Conservation (phyloP, 2,113 vertebrate genomes). For the Aix galericulata region DNA sequence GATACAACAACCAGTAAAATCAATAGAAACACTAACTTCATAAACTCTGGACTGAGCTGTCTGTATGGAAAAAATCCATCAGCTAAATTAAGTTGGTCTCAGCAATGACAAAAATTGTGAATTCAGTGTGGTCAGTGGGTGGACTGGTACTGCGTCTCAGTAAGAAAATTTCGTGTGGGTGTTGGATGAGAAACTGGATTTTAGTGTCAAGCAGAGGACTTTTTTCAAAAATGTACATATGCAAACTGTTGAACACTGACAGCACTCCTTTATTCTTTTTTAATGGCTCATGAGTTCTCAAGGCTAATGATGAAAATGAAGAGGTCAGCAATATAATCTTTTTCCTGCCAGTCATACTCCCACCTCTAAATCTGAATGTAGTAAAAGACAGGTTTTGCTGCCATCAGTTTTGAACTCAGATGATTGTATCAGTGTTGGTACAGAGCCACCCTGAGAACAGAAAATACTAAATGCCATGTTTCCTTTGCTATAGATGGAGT, state of each 20-base stretch:
- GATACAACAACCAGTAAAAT: not conserved
- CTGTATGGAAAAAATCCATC: not conserved
- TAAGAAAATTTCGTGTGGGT: not conserved
- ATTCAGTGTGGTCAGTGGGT: slow-evolving; percentile 3
- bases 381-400: slow-evolving; percentile 5
- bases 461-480: slow-evolving; percentile 28
- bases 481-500: not conserved
- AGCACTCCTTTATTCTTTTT: slow-evolving; percentile 1
- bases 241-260: not conserved
- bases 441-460: not conserved
- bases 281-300: not conserved
- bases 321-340: slow-evolving; percentile 20
- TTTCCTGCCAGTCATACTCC: slow-evolving; percentile 44
- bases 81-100: not conserved
- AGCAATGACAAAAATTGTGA: not conserved
- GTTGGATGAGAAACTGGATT: slow-evolving; percentile 18
- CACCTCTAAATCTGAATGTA: not conserved
- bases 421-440: slow-evolving; percentile 7
- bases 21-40: not conserved
- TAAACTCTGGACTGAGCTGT: not conserved
- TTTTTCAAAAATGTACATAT: not conserved
- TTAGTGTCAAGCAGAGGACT: not conserved
- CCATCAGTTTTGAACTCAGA: not conserved
- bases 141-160: not conserved
- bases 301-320: slow-evolving; percentile 17